phyloP scores from a whole-genome alignment of 2,888 invertebrate species.

The Pocota personata region DNA sequence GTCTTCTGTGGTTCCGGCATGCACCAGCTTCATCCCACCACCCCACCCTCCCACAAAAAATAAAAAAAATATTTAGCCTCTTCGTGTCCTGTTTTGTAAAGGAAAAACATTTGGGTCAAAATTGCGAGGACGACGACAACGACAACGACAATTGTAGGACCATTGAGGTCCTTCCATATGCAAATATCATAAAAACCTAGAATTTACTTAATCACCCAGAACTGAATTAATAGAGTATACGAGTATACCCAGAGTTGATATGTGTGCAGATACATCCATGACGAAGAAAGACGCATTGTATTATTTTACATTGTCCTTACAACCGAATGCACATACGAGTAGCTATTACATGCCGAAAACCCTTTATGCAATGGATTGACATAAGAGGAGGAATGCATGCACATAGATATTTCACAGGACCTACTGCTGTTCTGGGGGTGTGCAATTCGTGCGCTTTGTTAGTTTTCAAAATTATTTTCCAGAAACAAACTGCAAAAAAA shows the following conservation, averaged over 20 bases:
- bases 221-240: no score
- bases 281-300: slow-evolving; percentile 52
- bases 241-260: slow-evolving; percentile 10
- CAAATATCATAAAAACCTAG: slow-evolving; percentile 57
- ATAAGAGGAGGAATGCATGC: slow-evolving; percentile 1
- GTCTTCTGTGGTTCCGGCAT: slow-evolving; percentile 1
- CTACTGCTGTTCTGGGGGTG: slow-evolving; percentile 5
- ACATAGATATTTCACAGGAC: slow-evolving; percentile 17
- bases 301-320: slow-evolving; percentile 36
- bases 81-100: slow-evolving; percentile 16
- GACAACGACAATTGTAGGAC: slow-evolving; percentile 39
- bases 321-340: slow-evolving; percentile 22
- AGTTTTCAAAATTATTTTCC: slow-evolving; percentile 36
- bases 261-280: slow-evolving; percentile 3
- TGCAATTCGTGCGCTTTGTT: slow-evolving; percentile 25
- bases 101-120: slow-evolving; percentile 65
- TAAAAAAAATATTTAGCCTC: slow-evolving; percentile 1
- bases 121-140: slow-evolving; percentile 27
- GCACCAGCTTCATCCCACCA: not conserved
- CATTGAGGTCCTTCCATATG: slow-evolving; percentile 29
- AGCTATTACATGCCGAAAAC: not conserved
- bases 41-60: not conserved
- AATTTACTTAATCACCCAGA: slow-evolving; percentile 35
- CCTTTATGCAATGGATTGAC: not conserved
- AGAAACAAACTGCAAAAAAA: not conserved